Conservation (phyloP, 1,140 invertebrate species). For the Lordiphosa clarofinis region DNA sequence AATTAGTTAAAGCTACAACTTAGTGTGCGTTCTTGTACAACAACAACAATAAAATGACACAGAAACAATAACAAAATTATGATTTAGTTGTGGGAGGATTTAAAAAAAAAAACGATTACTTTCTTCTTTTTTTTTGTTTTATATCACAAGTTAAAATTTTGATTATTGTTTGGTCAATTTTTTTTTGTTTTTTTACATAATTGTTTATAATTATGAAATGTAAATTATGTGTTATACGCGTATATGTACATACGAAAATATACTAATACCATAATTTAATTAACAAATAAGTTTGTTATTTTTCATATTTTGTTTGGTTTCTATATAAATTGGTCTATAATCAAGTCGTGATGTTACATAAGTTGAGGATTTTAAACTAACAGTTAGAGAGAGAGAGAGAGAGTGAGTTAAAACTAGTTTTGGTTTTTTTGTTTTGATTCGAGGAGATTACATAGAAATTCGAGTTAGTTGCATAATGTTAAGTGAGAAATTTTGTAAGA, state of each 20-base stretch:
- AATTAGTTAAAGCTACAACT: conserved; percentile 74
- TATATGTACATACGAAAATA: conserved; percentile 73
- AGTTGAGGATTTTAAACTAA: conserved; percentile 46
- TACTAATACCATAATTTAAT: conserved; percentile 58
- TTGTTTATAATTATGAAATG: conserved; percentile 22
- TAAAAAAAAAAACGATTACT: conserved; percentile 20
- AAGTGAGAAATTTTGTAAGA: conserved; percentile 31
- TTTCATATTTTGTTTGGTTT: conserved; percentile 35
- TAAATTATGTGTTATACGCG: conserved; percentile 33
- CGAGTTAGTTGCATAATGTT: conserved; percentile 69
- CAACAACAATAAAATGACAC: conserved; percentile 34
- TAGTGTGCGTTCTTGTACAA: conserved; percentile 69
- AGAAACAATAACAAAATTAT: conserved; percentile 54
- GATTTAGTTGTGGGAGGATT: conserved; percentile 3
- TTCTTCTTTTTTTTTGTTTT: conserved; percentile 30
- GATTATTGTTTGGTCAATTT: conserved; percentile 79
- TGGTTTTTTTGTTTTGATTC: conserved; percentile 15
- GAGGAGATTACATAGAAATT: conserved; percentile 68
- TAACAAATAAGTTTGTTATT: conserved; percentile 14
- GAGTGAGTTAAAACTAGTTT: conserved; percentile 43
- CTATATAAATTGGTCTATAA: conserved; percentile 74
- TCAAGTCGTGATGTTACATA: conserved; percentile 63
- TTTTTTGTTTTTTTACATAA: conserved; percentile 40
- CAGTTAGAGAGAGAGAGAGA: conserved; percentile 31
- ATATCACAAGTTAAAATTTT: conserved; percentile 79